Evolutionary conservation across 2,888 invertebrate genomes (phyloP).

Genomic region (Cryptocephalus primarius): DNA sequence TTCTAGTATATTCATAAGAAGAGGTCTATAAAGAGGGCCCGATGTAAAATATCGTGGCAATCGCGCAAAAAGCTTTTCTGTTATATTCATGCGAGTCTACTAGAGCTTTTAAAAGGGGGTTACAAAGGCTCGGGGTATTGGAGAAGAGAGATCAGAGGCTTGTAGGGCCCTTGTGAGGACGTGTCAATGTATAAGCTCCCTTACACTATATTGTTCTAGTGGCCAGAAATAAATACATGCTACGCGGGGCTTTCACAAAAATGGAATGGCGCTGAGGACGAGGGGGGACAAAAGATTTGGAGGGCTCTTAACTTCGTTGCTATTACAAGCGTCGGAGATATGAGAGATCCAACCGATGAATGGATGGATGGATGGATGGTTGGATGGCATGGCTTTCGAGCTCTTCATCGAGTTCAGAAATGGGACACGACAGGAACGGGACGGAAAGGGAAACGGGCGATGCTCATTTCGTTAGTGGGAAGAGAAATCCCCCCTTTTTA

Average conservation of each 20-base stretch:
- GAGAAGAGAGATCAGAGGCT: conserved; percentile 12
- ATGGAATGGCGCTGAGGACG: conserved; percentile 6
- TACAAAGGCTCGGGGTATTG: conserved; percentile 16
- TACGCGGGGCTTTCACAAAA: conserved; percentile 14
- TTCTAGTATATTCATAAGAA: conserved; percentile 9
- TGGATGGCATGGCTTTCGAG: no score
- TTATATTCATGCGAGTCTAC: conserved; percentile 18
- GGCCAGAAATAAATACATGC: conserved; percentile 22
- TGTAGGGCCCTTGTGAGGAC: conserved; percentile 15
- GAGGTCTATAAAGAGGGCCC: conserved; percentile 14
- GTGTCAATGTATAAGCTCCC: conserved; percentile 14
- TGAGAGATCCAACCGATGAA: no score
- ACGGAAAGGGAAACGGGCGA: no score
- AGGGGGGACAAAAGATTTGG: conserved; percentile 7
- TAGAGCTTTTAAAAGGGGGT: conserved; percentile 12
- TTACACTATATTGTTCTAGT: conserved; percentile 17
- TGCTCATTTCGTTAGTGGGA: no score
- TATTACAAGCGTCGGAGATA: not conserved
- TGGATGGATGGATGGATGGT: no score
- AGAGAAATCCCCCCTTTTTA: no score
- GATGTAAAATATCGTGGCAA: conserved; percentile 19
- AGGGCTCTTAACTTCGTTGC: conserved; percentile 7
- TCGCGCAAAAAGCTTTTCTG: conserved; percentile 16
- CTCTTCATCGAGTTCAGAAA: no score
- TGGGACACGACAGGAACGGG: no score